Base-by-base conservation (phyloP, 2,888 invertebrate genomes). In the Aleiodes alternator region DNA sequence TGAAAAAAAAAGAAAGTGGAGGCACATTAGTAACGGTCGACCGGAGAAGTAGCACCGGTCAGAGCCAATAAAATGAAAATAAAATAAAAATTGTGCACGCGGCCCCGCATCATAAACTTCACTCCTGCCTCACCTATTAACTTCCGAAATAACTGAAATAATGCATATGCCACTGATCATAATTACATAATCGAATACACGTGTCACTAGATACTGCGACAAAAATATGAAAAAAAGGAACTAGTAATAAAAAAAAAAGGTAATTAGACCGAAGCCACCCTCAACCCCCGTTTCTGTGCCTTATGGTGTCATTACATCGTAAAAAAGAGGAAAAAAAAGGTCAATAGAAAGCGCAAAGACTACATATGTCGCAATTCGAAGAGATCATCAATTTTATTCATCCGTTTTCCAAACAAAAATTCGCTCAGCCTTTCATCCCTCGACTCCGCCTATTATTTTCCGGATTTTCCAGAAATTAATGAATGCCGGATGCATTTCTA, bases 1-100 rank as follows among this genome's bases (percentile, higher is more conserved):
- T 23, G 23, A 23, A 23, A 23, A 23, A 23, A 23, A 23, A 23
- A 23, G 2, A 23, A 23, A 23, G 23, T 34, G 4, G 34, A 34
- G 5, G 34, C 5, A 34, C 61, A 75, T 70, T 70, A 75, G 70
- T 75, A 69, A 75, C 70, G 59, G 69, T 70, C 69, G 64, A 70
- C 53, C 55, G 64, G 59, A 70, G 50, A 75, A 64, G 70, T 59
- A 61, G 31, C 64, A 53, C 59, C 51, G 23, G 48, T 43, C 56
- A 34, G 16, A 34, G 12, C 3, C 64, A 16, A 8, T 48, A 23
- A 34, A n/a, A 38, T 23, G 2, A 23, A 23, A 23, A 23, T 61
- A 61, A 61, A 61, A 43, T 11, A 43, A 48, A 43, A 48, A 48
- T 43, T 43, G 43, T 43, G 43, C 43, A 69, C 43, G 34, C 50